Evolutionary conservation across 92 coral and sea anemone genomes (phyloP), one percentile per base, ranked within the genome.

Genomic region (Anthopleura xanthogrammica): DNA sequence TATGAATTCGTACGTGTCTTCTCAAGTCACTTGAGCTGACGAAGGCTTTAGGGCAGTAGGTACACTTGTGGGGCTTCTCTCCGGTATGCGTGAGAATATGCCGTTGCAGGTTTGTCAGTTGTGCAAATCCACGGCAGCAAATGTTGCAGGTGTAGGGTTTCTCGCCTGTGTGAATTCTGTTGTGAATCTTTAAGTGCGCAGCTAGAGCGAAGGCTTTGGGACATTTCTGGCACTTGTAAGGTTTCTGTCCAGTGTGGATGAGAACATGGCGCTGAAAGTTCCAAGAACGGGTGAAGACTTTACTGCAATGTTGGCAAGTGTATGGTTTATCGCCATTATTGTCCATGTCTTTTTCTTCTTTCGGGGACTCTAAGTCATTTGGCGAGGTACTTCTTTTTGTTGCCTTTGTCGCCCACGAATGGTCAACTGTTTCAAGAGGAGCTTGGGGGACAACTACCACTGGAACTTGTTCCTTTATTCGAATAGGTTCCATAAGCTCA

Each of bases 191-290:
- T 75, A 96, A 92, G 86, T 96, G 99, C 22, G 99, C 99, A 4
- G 99, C 99, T 16, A 96, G 98, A 13, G 99, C 99, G 66, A 96
- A 96, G 72, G 99, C 99, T 82, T 96, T 96, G 39, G 99, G 99
- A 62, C 99, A 96, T 54, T 94, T 95, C 82, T 96, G 98, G 75
- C 99, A 96, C 86, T 96, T 96, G 89, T 94, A 96, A 1, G 99
- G 98, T 83, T 96, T 96, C 81, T 94, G 99, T 57, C 99, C 99
- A 10, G 98, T 96, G 92, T 96, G 99, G 75, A 96, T 96, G 6
- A 96, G 87, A 39, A 96, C 94, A 86, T 96, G 99, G 55, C 99
- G 96, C 39, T 96, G 99, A 77, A 94, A 96, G 86, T 96, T 96
- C 99, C 99, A 96, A 6, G 99, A 96, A 1, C 99, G 95, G 12